Conservation (phyloP, 1,140 invertebrate species). For the Probaryconus sp. region DNA sequence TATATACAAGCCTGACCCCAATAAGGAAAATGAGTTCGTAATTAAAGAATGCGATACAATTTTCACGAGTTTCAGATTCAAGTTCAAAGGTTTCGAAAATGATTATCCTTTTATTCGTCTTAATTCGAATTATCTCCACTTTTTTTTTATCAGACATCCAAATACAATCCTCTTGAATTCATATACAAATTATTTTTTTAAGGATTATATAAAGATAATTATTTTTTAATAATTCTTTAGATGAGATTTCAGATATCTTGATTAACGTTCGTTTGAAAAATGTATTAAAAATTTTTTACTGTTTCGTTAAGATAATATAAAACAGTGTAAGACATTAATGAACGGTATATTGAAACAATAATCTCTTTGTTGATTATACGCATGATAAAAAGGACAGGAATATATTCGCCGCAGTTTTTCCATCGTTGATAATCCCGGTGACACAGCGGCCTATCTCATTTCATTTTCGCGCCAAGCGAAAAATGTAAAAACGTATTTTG, state of each 20-base stretch:
- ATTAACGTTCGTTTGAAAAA: too few relatives aligned
- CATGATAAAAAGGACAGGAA: slow-evolving; percentile 15
- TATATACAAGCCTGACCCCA: slow-evolving; percentile 36
- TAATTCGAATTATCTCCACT: too few relatives aligned
- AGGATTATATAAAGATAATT: too few relatives aligned
- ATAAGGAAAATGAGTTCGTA: slow-evolving; percentile 31
- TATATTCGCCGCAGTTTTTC: slow-evolving; percentile 25
- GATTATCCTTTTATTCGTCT: too few relatives aligned
- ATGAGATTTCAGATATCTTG: too few relatives aligned
- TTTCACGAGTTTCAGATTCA: slow-evolving; percentile 35
- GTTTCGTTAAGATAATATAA: too few relatives aligned
- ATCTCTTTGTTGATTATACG: slow-evolving; percentile 21
- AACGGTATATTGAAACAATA: slow-evolving; percentile 27
- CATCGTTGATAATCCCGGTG: slow-evolving; percentile 26
- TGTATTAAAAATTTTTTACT: too few relatives aligned
- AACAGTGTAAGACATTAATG: too few relatives aligned
- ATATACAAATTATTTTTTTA: too few relatives aligned
- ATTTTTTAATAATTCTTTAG: too few relatives aligned
- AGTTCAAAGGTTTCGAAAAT: slow-evolving; percentile 37
- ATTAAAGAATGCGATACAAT: slow-evolving; percentile 21
- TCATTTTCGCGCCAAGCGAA: slow-evolving; percentile 26
- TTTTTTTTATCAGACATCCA: too few relatives aligned
- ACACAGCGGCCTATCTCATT: slow-evolving; percentile 20
- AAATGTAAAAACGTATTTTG: slow-evolving; percentile 37
- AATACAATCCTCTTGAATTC: too few relatives aligned